Evolutionary conservation across 2,797 vertebrate species (phyloP), one percentile per base, ranked within the genome.

Genomic region (Platyrinchus mystaceus): DNA sequence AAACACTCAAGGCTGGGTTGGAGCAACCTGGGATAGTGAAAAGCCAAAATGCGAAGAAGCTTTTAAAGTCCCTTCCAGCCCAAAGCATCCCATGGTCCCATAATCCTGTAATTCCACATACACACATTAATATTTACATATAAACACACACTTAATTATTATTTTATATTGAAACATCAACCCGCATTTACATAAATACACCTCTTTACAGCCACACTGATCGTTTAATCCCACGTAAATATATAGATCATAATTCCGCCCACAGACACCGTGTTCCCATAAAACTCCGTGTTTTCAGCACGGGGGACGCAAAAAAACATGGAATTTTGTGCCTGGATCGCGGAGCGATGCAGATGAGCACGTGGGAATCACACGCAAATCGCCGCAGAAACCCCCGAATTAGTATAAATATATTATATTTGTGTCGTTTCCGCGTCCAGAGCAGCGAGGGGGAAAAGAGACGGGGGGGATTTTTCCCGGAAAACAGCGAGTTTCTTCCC

Each of bases 351-450:
- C 23, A 41, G 32, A 17, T 1, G 53, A 68, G 36, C 14, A 3
- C 17, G 63, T 41, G 62, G 49, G 53, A 82, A 88, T 88, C 24
- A 19, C 47, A 13, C 3, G 10, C 10, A 49, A 62, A 24, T 7
- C 14, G 17, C 14, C 2, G 2, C 70, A 49, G 1, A 55, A 76
- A 76, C 28, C 86, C 78, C 49, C 12, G 7, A 10, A 62, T 82
- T 56, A 37, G 9, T 37, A 28, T 6, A 49, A 89, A 43, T n/a
- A 0, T 19, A 1, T 3, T 5, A 0, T 1, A 17, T 28, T 7
- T 2, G 7, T 36, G 39, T 0, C 3, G 11, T 37, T 63, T 9
- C 1, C 17, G 5, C 11, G 3, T 4, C n/a, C 78, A 18, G 3
- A 32, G 53, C 55, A 14, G 69, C 34, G 3, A 6, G 78, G 41